Conservation (phyloP, 2,797 vertebrate genomes). For the Phoeniculus purpureus region DNA sequence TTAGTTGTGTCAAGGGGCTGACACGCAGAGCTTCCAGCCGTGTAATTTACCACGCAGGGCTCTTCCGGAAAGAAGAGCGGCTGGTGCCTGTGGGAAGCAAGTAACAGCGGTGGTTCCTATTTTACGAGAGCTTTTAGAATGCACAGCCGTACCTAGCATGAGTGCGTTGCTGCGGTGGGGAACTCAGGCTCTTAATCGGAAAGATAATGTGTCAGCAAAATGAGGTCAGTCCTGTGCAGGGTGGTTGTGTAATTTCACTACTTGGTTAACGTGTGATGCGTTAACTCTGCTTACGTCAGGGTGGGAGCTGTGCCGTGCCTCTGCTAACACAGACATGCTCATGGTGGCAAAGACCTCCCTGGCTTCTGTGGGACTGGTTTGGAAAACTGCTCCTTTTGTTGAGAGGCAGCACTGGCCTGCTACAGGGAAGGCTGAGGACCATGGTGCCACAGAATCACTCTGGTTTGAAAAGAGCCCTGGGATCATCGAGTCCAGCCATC, state of each 20-base stretch:
- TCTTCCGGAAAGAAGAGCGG: not conserved
- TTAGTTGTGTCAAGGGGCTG: not conserved
- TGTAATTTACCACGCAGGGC: not conserved
- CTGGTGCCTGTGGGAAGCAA: not conserved
- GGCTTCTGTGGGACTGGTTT: not conserved
- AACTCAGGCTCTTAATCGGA: not conserved
- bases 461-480: not conserved
- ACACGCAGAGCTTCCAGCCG: not conserved
- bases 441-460: not conserved
- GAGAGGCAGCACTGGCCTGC: not conserved
- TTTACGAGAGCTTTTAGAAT: not conserved
- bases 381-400: not conserved
- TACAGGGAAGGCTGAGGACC: not conserved
- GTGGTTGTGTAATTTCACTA: not conserved
- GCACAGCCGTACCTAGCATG: not conserved
- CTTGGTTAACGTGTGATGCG: not conserved
- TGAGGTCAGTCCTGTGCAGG: not conserved
- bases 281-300: not conserved
- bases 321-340: not conserved
- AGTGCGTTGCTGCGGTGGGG: not conserved
- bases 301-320: not conserved
- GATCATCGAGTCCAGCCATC: too few relatives aligned
- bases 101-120: not conserved
- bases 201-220: not conserved
- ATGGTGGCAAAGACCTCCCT: not conserved